Conservation (phyloP, 2,888 invertebrate genomes). For the Hirtodrosophila duncani region DNA sequence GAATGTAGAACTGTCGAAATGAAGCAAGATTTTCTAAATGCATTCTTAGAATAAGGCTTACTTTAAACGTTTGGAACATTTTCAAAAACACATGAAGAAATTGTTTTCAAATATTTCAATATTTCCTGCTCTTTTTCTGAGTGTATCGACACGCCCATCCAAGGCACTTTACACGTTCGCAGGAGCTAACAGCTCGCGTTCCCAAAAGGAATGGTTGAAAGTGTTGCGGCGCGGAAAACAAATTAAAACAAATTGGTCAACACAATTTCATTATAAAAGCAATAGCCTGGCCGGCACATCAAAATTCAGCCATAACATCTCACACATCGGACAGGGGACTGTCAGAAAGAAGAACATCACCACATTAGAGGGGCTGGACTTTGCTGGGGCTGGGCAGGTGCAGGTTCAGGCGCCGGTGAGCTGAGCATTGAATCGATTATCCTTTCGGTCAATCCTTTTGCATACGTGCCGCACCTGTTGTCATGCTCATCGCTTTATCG, state of each 20-base stretch:
- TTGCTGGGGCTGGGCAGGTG: constrained; percentile 44
- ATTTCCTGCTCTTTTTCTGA: too few species aligned
- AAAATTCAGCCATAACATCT: too few species aligned
- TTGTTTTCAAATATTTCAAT: too few species aligned
- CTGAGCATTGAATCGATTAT: constrained; percentile 56
- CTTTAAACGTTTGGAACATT: too few species aligned
- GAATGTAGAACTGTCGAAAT: too few species aligned
- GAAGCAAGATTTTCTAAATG: too few species aligned
- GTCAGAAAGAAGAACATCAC: constrained; percentile 33
- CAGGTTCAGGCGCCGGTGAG: constrained; percentile 57
- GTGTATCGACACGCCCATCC: too few species aligned
- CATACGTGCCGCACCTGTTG: constrained; percentile 69
- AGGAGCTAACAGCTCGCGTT: constrained; percentile 12
- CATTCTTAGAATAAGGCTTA: too few species aligned
- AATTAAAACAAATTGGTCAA: constrained; percentile 69
- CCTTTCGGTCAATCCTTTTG: constrained; percentile 62
- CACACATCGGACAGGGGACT: too few species aligned
- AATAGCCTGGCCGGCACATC: constrained; percentile 44
- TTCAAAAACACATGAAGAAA: too few species aligned
- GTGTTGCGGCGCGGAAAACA: constrained; percentile 45
- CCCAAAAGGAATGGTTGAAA: too few species aligned
- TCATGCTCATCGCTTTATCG: constrained; percentile 53
- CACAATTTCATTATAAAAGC: constrained; percentile 67
- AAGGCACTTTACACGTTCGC: constrained; percentile 65
- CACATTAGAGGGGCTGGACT: constrained; percentile 44